phyloP scores from a whole-genome alignment of 1,140 invertebrate genomes.

The Scaptomyza montana region DNA sequence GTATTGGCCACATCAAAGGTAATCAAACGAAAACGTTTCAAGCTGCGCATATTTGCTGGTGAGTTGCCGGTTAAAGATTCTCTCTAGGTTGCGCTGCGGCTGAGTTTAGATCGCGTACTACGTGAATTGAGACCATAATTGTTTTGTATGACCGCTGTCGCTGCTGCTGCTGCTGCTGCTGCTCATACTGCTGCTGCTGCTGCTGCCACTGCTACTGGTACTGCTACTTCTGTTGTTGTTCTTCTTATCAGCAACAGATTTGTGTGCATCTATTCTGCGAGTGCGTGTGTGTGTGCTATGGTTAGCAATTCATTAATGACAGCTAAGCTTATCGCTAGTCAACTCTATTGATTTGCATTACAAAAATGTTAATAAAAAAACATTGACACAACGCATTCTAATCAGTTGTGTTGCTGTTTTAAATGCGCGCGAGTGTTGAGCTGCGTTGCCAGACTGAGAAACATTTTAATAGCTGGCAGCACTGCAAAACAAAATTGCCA shows the following conservation, averaged over 20 bases:
- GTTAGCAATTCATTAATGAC: slow-evolving; percentile 33
- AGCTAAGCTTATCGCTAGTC: slow-evolving; percentile 34
- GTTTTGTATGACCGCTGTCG: slow-evolving; percentile 31
- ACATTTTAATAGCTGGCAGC: neutral
- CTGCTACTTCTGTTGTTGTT: slow-evolving; percentile 16
- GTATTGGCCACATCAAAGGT: slow-evolving; percentile 96
- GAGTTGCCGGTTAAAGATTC: neutral
- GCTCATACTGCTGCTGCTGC: slow-evolving; percentile 10
- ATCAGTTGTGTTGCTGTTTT: slow-evolving; percentile 3
- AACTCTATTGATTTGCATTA: slow-evolving; percentile 37
- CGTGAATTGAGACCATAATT: slow-evolving; percentile 39
- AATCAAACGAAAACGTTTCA: slow-evolving; percentile 86
- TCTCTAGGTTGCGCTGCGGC: slow-evolving; percentile 11
- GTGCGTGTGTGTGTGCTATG: slow-evolving; percentile 2
- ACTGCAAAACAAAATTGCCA: neutral
- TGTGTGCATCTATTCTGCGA: slow-evolving; percentile 23
- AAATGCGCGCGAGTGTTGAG: neutral
- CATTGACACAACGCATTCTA: neutral
- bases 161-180: slow-evolving; percentile 14
- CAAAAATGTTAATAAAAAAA: neutral
- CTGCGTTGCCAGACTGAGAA: slow-evolving; percentile 10
- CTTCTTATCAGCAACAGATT: slow-evolving; percentile 45
- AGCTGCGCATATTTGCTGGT: slow-evolving; percentile 75
- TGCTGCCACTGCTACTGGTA: neutral
- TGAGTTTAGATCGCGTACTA: slow-evolving; percentile 35